Base-by-base conservation (phyloP, 1,140 invertebrate species). In the Drosophila tropicalis region DNA sequence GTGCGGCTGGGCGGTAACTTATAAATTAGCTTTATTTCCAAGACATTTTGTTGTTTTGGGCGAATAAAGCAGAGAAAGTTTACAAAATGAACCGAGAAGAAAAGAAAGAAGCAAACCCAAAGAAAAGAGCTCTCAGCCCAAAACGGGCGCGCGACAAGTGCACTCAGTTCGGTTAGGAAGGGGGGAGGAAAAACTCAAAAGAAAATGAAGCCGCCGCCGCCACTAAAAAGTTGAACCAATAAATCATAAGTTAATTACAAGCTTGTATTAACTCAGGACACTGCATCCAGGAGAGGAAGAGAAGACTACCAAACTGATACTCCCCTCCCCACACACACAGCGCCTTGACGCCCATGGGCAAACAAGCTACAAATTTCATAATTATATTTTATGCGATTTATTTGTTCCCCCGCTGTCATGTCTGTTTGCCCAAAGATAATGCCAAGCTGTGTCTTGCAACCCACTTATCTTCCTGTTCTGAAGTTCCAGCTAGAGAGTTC, bases 231-330 rank as follows among this genome's bases (percentile, higher is more conserved):
- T 90, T 87, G 63, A 76, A 62, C 60, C 79, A 82, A 91, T 91
- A 91, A 91, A 91, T 91, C 86, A 90, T 76, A 79, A 91, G 90
- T 91, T 91, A 91, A 91, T 91, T 91, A 91, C 90, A 87, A 67
- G 47, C 66, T 70, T 70, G 86, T 90, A 91, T 91, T 91, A 91
- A 91, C 77, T 91, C 77, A 87, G 69, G 67, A 64, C 77, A 63
- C 63, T 83, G 79, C 82, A 75, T 61, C 40, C 54, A 66, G 60
- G 60, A 71, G 47, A 58, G 56, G 34, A 58, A 17, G 17, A 13
- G 65, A 40, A 36, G 34, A 36, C 34, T 36, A 36, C 34, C 34
- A 36, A 12, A 36, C 34, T 36, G 1, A 36, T 36, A 36, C 9
- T 9, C 19, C 13, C 63, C 34, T 6, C 29, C 29, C 29, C 29